Conservation (phyloP, 2,797 vertebrate species). For the Vireo griseus region DNA sequence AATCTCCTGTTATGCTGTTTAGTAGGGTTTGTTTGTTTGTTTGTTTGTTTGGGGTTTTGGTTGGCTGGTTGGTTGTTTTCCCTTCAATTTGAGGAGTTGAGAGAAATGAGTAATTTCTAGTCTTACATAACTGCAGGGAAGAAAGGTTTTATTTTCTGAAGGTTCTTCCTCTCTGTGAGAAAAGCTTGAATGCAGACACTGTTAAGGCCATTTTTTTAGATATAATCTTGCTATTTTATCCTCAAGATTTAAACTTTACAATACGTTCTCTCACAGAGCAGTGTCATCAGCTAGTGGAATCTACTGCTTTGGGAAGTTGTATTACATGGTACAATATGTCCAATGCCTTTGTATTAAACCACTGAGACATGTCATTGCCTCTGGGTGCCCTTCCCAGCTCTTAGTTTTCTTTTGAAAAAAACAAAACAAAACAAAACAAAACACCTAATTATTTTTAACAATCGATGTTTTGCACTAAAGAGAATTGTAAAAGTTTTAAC, state of each 20-base stretch:
- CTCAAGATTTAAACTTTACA: not conserved
- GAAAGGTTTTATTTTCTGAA: not conserved
- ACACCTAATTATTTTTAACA: not conserved
- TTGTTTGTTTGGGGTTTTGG: not conserved
- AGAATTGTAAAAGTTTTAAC: not conserved
- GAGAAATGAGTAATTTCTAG: not conserved
- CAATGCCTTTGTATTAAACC: not conserved
- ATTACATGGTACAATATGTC: not conserved
- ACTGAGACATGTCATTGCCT: not conserved
- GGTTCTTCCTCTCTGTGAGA: not conserved
- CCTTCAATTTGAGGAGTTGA: not conserved
- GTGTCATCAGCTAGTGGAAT: not conserved
- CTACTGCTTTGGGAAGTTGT: not conserved
- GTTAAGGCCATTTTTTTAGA: not conserved
- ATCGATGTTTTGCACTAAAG: not conserved
- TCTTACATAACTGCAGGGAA: not conserved
- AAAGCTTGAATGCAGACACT: not conserved
- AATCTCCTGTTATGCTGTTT: not conserved
- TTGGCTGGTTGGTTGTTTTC: fast-evolving
- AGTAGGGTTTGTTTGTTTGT: not conserved
- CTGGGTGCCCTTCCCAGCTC: not conserved
- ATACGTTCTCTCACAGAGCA: not conserved
- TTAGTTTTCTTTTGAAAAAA: not conserved
- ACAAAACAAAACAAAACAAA: not conserved
- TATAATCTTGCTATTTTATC: not conserved